These are phyloP conservation scores for Gastrophryne carolinensis DNA, from an alignment of 2,797 vertebrate genomes.

Conservation along the genomic window DNA sequence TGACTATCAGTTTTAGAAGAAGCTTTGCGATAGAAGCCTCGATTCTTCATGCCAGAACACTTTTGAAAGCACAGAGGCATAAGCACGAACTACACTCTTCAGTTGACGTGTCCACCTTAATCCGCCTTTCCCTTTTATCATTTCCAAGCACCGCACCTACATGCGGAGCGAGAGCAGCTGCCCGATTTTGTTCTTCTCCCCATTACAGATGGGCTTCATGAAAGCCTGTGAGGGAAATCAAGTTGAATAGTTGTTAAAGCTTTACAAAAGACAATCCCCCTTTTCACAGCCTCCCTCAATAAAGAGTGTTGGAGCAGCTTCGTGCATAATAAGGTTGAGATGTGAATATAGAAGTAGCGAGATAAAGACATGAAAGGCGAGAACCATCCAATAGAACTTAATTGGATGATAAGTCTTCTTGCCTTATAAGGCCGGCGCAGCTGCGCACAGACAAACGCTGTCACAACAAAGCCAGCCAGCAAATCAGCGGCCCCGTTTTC, in stretches of 20 bases:
- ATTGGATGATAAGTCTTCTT: conserved; percentile 37
- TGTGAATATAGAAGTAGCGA: conserved; percentile 24
- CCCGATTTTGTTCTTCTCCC: neutral
- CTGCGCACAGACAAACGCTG: conserved; percentile 35
- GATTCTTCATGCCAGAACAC: no score
- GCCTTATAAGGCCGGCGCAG: conserved; percentile 33
- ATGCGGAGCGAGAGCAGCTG: conserved; percentile 19
- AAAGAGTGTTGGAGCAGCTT: neutral
- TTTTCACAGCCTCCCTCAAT: neutral
- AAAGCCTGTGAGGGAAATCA: conserved; percentile 9
- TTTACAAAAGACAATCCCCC: neutral
- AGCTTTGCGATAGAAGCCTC: no score
- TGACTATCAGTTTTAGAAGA: no score
- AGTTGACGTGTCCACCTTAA: conserved; percentile 1
- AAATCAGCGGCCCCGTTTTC: conserved; percentile 30
- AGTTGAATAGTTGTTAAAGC: conserved; percentile 27
- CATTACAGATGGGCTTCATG: conserved; percentile 22
- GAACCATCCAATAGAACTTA: conserved; percentile 18
- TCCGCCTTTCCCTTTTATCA: neutral
- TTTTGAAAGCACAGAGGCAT: no score
- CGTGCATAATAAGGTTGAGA: conserved; percentile 9
- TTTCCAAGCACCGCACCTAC: neutral
- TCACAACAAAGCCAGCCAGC: conserved; percentile 47
- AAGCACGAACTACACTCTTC: no score
- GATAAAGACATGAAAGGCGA: neutral